These are phyloP conservation scores for Callosobruchus maculatus DNA, from an alignment of 2,888 invertebrate genomes.

Conservation along the genomic window DNA sequence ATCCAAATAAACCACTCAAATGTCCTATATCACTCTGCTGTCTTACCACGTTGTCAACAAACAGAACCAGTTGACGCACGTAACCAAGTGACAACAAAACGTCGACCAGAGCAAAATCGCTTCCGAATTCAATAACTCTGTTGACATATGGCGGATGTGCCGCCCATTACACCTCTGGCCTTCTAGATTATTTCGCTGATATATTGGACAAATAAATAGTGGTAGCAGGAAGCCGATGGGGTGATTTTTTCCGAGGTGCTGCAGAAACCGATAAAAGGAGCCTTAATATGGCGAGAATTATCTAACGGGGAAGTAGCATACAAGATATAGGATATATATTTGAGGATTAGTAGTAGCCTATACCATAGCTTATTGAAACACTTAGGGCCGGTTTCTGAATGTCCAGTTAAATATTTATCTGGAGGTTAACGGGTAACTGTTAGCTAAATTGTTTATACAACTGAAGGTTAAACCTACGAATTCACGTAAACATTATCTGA, in stretches of 20 bases:
- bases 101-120: conserved; percentile 34
- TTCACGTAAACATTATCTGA: too few relatives aligned
- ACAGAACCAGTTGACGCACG: conserved; percentile 32
- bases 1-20: too few relatives aligned
- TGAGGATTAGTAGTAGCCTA: too few relatives aligned
- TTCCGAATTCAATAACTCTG: conserved; percentile 37
- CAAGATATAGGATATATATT: too few relatives aligned
- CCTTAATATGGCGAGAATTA: neutral
- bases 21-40: neutral
- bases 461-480: too few relatives aligned
- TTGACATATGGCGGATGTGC: conserved; percentile 34
- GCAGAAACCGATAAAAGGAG: neutral
- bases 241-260: neutral
- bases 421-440: too few relatives aligned
- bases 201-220: conserved; percentile 19
- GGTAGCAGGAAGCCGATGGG: neutral
- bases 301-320: neutral
- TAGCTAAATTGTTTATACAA: too few relatives aligned
- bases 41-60: conserved; percentile 11
- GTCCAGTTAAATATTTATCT: too few relatives aligned
- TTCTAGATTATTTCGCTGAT: conserved; percentile 17
- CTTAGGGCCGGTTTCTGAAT: too few relatives aligned
- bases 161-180: conserved; percentile 24
- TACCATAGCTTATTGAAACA: too few relatives aligned
- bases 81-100: conserved; percentile 37